These are phyloP conservation scores for Ornithoptera alexandrae DNA, from an alignment of 2,888 invertebrate species.

Conservation along the genomic window DNA sequence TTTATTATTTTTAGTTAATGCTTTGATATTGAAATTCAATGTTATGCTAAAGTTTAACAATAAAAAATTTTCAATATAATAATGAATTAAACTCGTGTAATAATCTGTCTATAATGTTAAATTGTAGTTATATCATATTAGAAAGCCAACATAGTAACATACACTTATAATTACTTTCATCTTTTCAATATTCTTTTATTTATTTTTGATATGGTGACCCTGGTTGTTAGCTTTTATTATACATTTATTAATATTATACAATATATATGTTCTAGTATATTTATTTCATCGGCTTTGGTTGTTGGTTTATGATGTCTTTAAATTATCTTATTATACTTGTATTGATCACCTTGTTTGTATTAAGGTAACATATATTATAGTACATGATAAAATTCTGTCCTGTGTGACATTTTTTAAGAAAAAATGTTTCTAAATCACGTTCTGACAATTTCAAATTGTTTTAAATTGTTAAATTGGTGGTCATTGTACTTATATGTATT, in stretches of 20 bases:
- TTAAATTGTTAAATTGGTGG: neutral
- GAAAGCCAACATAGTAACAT: neutral
- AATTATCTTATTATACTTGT: conserved; percentile 28
- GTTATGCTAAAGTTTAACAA: neutral
- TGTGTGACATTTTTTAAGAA: neutral
- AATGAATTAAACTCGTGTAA: neutral
- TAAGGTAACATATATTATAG: neutral
- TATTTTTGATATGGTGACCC: conserved; percentile 15
- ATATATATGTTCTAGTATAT: neutral
- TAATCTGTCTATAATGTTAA: neutral
- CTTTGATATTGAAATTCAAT: neutral
- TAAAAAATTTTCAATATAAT: neutral
- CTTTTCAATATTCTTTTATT: neutral
- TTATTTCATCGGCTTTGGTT: conserved; percentile 13
- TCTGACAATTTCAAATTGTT: neutral
- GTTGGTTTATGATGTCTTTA: conserved; percentile 29
- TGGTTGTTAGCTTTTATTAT: conserved; percentile 1
- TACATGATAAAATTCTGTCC: neutral
- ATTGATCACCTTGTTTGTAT: neutral
- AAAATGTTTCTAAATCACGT: neutral
- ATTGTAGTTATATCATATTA: neutral
- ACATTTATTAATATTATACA: conserved; percentile 3
- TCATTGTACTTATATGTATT: neutral
- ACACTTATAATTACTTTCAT: neutral
- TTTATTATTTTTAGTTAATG: neutral